Percentiles rank a stretch among this genome's conserved stretches.
Evolutionary conservation across 2,113 vertebrate genomes (phyloP).

Genomic region (Vanacampus margaritifer): DNA sequence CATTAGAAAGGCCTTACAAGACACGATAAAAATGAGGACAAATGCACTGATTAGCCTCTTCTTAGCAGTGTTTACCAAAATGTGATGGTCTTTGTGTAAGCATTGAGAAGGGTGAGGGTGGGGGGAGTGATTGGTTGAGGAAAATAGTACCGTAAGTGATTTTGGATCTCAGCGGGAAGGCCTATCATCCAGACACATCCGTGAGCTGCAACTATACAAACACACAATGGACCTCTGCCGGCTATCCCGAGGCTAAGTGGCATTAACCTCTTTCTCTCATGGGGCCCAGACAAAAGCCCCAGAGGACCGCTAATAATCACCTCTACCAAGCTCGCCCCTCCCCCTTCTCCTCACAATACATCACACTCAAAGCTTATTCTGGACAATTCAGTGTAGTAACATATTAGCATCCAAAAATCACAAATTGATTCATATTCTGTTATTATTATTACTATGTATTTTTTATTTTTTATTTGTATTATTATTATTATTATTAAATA

Average conservation of each 20-base stretch:
- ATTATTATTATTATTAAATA: too few species aligned
- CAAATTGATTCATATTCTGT: neutral
- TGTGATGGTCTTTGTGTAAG: slow-evolving; percentile 13
- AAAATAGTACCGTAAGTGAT: slow-evolving; percentile 57
- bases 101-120: neutral
- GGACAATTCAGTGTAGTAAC: neutral
- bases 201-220: slow-evolving; percentile 10
- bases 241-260: slow-evolving; percentile 70
- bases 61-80: slow-evolving; percentile 7
- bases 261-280: slow-evolving; percentile 71
- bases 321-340: slow-evolving; percentile 31
- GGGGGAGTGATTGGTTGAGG: slow-evolving; percentile 9
- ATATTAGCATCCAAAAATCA: neutral
- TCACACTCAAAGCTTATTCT: slow-evolving; percentile 1
- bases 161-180: slow-evolving; percentile 26
- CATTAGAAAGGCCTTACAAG: neutral
- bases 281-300: slow-evolving; percentile 72
- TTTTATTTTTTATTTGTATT: neutral
- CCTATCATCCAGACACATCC: slow-evolving; percentile 27
- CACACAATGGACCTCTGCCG: slow-evolving; percentile 22
- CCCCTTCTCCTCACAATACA: neutral
- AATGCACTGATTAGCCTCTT: slow-evolving; percentile 1
- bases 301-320: slow-evolving; percentile 72
- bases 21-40: neutral
- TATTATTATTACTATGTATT: neutral